Evolutionary conservation across 2,888 invertebrate species (phyloP), one percentile per base, ranked within the genome.

Genomic region (Pimpla rufipes): DNA sequence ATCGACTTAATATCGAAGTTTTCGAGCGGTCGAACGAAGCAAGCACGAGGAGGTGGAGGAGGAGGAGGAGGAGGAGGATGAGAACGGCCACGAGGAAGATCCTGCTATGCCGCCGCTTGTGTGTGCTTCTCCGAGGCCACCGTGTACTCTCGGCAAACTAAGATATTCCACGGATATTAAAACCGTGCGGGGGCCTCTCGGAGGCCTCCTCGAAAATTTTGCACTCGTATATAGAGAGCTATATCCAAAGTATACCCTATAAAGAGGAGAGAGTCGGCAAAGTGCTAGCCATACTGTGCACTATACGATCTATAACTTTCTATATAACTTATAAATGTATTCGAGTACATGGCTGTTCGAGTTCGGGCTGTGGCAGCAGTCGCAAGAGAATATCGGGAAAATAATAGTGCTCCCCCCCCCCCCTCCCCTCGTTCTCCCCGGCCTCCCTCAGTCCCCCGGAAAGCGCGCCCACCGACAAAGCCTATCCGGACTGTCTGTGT

Each of bases 251-350:
- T 59, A 71, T 62, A 50, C 42, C 21, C 21, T 70, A 70, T 37
- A 1, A 64, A 42, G 42, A 66, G 45, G 35, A 11, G 42, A 40
- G n/a, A 73, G 45, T 67, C 66, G 45, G 37, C 40, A 47, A 37
- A 52, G 40, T 59, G 45, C n/a, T 68, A 40, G 40, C 29, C 64
- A 45, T 37, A 55, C 29, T 45, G 55, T 67, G 57, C 40, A 57
- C 76, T 71, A 37, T 50, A 71, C 71, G 77, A 77, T 77, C 77
- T 71, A 81, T 71, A 81, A 81, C 81, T 81, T 81, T 59, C 57
- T 66, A 73, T 81, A 77, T 81, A 81, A 81, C 76, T 81, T 67
- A 77, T 77, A 73, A 77, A 81, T 75, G 64, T 81, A 81, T 81
- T 81, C 77, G 67, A 66, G 59, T 57, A 55, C 21, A 71, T 45